Evolutionary conservation across 2,113 vertebrate genomes (phyloP).

Genomic region (Cervus canadensis): DNA sequence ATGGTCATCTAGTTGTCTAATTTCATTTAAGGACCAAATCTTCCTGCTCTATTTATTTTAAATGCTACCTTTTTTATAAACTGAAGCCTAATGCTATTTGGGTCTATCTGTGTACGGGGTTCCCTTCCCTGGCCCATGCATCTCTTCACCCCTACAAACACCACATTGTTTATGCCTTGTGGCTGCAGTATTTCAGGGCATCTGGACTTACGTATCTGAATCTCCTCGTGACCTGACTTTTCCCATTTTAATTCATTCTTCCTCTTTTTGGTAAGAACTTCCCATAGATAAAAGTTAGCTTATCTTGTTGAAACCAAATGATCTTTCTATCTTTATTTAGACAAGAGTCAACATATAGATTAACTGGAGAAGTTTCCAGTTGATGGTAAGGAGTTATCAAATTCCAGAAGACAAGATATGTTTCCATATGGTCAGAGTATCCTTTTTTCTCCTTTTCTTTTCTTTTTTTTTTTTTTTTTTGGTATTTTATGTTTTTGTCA

Average conservation of each 20-base stretch:
- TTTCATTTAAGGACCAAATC: background rate
- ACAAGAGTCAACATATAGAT: background rate
- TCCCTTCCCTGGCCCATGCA: background rate
- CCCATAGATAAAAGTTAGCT: background rate
- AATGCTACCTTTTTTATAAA: background rate
- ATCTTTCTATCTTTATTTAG: background rate
- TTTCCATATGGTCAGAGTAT: background rate
- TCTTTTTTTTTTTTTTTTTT: no score
- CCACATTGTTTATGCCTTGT: rapidly evolving
- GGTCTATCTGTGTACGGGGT: rapidly evolving
- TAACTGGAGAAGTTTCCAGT: background rate
- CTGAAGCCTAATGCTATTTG: background rate
- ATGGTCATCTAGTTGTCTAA: background rate
- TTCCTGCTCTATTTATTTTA: background rate
- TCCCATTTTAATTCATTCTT: background rate
- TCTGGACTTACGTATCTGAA: background rate
- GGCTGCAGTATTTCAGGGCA: background rate
- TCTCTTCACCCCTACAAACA: background rate
- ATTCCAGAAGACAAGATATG: background rate
- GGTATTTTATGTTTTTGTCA: background rate
- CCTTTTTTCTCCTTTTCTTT: background rate
- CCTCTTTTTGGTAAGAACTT: background rate
- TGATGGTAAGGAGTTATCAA: background rate
- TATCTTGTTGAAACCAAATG: background rate
- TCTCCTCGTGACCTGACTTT: background rate